A percentile compares a stretch with the other conserved stretches of the same genome.
Conservation (phyloP, 2,797 vertebrate species). For the Rhynchotus rufescens region DNA sequence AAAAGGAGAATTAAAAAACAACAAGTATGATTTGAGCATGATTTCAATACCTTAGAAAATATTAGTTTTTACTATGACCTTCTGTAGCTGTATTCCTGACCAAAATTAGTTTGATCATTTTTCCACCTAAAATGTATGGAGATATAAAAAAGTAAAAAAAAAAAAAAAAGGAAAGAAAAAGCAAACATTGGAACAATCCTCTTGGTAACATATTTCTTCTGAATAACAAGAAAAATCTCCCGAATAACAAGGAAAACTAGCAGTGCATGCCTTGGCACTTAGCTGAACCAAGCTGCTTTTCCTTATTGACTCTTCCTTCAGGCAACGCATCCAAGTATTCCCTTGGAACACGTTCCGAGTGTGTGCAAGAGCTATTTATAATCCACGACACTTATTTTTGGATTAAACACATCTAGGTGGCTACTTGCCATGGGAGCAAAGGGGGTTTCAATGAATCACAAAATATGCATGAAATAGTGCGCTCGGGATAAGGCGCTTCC, state of each 20-base stretch:
- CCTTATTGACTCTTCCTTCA: constrained; percentile 64
- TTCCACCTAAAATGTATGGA: not conserved
- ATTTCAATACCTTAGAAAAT: not conserved
- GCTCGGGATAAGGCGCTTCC: constrained; percentile 19
- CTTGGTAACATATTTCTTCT: not conserved
- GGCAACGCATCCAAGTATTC: constrained; percentile 48
- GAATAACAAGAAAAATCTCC: not conserved
- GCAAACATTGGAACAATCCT: not conserved
- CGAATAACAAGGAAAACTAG: not conserved
- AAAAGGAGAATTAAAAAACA: too few species aligned
- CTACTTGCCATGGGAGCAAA: constrained; percentile 44
- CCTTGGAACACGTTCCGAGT: constrained; percentile 65
- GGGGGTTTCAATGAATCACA: not conserved
- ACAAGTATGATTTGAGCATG: not conserved
- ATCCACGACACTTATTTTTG: constrained; percentile 61
- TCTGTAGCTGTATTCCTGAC: not conserved
- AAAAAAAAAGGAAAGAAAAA: not conserved
- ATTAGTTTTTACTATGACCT: not conserved
- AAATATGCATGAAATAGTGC: constrained; percentile 16
- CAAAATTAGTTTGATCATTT: not conserved
- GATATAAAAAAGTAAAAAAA: too few species aligned
- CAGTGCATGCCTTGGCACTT: constrained; percentile 43
- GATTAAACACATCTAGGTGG: constrained; percentile 37
- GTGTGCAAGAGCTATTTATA: constrained; percentile 70
- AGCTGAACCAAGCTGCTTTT: constrained; percentile 58